phyloP scores from a whole-genome alignment of 2,888 invertebrate genomes.

The Cosmia pyralina region DNA sequence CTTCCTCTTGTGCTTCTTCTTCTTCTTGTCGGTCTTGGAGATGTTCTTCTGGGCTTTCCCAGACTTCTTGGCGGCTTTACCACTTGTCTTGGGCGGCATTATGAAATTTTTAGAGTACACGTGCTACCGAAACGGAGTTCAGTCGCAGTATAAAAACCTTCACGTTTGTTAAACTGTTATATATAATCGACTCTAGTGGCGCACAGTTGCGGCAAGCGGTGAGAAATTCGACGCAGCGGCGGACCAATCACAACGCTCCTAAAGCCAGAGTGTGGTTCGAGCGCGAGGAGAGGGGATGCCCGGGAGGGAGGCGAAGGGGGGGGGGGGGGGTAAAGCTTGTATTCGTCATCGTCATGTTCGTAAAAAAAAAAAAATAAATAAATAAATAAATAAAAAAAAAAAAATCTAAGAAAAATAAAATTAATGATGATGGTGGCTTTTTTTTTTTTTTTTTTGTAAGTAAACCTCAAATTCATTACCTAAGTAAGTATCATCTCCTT shows the following conservation, averaged over 20 bases:
- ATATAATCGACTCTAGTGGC: background rate
- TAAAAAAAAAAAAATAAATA: background rate
- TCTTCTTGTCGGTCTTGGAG: slow-evolving; percentile 90
- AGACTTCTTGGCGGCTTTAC: slow-evolving; percentile 85
- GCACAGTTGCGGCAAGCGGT: background rate
- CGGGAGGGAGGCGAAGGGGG: background rate
- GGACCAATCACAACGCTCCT: slow-evolving; percentile 18
- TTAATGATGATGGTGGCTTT: too few relatives aligned
- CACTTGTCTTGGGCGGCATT: slow-evolving; percentile 80
- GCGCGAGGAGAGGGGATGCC: slow-evolving; percentile 5
- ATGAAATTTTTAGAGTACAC: slow-evolving; percentile 15
- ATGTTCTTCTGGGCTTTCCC: slow-evolving; percentile 91
- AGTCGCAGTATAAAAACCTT: background rate
- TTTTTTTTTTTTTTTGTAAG: too few relatives aligned
- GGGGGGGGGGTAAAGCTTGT: background rate
- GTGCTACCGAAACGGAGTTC: slow-evolving; percentile 22
- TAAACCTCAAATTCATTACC: too few relatives aligned
- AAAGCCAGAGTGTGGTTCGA: background rate
- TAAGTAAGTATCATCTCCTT: too few relatives aligned
- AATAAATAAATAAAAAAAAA: too few relatives aligned
- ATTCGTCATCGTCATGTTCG: background rate
- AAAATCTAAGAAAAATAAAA: too few relatives aligned
- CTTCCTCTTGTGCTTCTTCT: slow-evolving; percentile 90
- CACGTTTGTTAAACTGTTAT: background rate
- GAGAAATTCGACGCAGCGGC: background rate